Conservation (phyloP, 2,113 vertebrate genomes). For the Paedocypris sp. region DNA sequence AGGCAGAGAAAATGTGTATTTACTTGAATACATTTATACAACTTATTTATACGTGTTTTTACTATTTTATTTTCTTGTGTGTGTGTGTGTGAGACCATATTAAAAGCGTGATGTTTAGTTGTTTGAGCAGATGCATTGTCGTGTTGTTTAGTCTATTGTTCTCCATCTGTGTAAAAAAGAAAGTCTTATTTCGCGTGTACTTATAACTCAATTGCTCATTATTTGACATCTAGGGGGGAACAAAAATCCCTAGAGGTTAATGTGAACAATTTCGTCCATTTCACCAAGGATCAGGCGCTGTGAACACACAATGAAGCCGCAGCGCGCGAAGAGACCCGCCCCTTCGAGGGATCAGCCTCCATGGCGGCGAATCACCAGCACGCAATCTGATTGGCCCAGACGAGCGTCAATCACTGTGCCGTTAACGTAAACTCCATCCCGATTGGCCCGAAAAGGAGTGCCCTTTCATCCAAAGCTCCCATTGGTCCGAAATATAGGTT, state of each 20-base stretch:
- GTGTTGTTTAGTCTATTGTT: too few relatives aligned
- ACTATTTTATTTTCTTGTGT: too few relatives aligned
- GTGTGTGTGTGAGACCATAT: too few relatives aligned
- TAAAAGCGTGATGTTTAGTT: too few relatives aligned
- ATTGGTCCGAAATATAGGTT: slow-evolving; percentile 68
- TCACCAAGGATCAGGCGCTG: background rate
- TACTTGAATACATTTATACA: too few relatives aligned
- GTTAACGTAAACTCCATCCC: background rate
- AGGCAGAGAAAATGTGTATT: too few relatives aligned
- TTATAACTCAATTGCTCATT: background rate
- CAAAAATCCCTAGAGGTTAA: background rate
- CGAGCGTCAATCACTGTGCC: background rate
- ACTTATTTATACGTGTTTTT: too few relatives aligned
- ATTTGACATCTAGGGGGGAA: background rate
- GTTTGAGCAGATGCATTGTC: too few relatives aligned
- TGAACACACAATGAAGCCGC: background rate
- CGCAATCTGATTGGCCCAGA: slow-evolving; percentile 1
- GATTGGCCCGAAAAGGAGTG: slow-evolving; percentile 41
- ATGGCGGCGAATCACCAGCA: slow-evolving; percentile 5
- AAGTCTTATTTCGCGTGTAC: background rate
- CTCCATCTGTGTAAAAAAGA: too few relatives aligned
- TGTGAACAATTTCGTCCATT: background rate
- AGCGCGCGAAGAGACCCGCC: slow-evolving; percentile 2
- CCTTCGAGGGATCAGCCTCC: slow-evolving; percentile 13
- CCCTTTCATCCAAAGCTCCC: background rate